A percentile compares a stretch with the other conserved stretches of the same genome.
Evolutionary conservation across 1,140 invertebrate species (phyloP).

Genomic region (Adelges cooleyi): DNA sequence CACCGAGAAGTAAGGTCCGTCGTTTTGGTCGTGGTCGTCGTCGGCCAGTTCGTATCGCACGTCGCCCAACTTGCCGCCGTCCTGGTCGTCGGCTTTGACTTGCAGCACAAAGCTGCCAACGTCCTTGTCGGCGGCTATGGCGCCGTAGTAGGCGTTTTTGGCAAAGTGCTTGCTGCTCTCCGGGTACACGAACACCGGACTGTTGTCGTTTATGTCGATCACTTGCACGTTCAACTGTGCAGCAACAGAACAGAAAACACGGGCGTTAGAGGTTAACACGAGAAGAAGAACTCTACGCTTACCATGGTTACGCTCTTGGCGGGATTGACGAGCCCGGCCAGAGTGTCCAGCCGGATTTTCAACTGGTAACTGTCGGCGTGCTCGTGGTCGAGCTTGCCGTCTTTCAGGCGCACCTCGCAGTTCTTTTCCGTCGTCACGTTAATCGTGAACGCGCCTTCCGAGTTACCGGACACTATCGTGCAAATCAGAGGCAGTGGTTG

Average conservation of each 20-base stretch:
- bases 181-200: slow-evolving; percentile 64
- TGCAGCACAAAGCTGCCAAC: slow-evolving; percentile 62
- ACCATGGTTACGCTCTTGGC: slow-evolving; percentile 54
- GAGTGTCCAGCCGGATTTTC: slow-evolving; percentile 61
- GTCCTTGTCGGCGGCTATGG: slow-evolving; percentile 53
- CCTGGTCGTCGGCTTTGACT: slow-evolving; percentile 65
- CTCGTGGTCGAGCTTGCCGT: slow-evolving; percentile 59
- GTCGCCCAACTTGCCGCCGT: slow-evolving; percentile 66
- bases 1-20: slow-evolving; percentile 58
- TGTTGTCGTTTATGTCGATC: slow-evolving; percentile 76
- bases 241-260: background rate
- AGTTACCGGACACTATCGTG: slow-evolving; percentile 58
- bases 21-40: slow-evolving; percentile 41
- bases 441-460: slow-evolving; percentile 56
- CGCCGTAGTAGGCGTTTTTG: slow-evolving; percentile 54
- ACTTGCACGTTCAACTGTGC: slow-evolving; percentile 63
- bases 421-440: slow-evolving; percentile 63
- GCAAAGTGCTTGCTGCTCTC: slow-evolving; percentile 39
- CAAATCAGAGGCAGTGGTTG: slow-evolving; percentile 58
- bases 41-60: slow-evolving; percentile 57
- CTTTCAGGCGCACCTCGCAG: slow-evolving; percentile 58
- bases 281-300: too few species aligned
- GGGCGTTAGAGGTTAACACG: too few species aligned
- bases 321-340: slow-evolving; percentile 63
- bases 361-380: slow-evolving; percentile 56